A percentile compares a stretch with the other conserved stretches of the same genome.
Conservation (phyloP, 2,113 vertebrate species). For the Alaudala cheleensis region DNA sequence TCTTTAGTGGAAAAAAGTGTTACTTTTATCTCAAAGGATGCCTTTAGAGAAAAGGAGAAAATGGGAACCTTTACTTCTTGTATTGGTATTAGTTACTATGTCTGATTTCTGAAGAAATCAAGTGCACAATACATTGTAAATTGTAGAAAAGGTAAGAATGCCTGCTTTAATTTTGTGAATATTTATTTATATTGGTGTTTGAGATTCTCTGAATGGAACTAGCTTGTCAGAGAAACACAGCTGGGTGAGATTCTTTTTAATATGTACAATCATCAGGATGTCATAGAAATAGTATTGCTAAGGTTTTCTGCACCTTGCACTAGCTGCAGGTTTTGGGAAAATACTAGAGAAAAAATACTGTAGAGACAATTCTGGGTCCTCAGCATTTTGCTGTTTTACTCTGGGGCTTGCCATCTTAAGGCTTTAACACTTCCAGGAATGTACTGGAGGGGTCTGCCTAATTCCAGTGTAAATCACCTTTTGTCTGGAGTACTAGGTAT, state of each 20-base stretch:
- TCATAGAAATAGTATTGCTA: neutral
- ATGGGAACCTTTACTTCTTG: neutral
- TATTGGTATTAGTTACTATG: neutral
- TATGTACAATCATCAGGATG: neutral
- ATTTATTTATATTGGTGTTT: neutral
- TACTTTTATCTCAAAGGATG: neutral
- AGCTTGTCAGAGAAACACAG: neutral
- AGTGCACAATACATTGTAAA: neutral
- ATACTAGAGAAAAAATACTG: neutral
- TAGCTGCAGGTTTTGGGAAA: neutral
- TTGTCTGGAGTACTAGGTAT: neutral
- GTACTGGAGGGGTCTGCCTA: neutral
- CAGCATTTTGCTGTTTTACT: neutral
- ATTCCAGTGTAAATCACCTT: neutral
- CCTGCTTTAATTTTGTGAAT: neutral
- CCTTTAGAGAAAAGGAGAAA: neutral
- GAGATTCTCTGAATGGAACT: neutral
- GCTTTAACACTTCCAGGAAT: neutral
- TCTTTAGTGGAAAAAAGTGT: neutral
- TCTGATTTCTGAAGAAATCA: neutral
- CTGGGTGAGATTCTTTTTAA: neutral
- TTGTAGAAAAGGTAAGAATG: neutral
- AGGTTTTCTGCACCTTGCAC: neutral
- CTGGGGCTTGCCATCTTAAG: neutral
- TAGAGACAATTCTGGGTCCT: neutral